Percentiles rank a stretch among this genome's conserved stretches.
These are phyloP conservation scores for Lonchura striata DNA, from an alignment of 2,113 vertebrate species.

Conservation along the genomic window DNA sequence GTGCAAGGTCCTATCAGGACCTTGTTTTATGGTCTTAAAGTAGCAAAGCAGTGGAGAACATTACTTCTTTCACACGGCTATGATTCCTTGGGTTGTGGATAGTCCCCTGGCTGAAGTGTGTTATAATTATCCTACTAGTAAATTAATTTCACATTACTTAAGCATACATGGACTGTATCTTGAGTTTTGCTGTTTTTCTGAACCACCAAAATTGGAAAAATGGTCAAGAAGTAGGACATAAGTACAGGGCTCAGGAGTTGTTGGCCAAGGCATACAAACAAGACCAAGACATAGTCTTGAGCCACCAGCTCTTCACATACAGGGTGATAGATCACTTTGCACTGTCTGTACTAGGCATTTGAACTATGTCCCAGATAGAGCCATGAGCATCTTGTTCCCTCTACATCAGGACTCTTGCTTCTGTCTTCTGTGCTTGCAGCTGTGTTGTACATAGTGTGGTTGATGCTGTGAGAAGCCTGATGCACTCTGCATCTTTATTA, in stretches of 20 bases:
- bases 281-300: not conserved
- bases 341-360: not conserved
- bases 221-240: not conserved
- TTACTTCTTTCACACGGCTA: not conserved
- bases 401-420: not conserved
- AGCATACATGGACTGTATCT: not conserved
- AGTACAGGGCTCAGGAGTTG: not conserved
- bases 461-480: not conserved
- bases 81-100: not conserved
- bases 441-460: accelerated
- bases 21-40: not conserved
- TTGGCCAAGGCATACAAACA: not conserved
- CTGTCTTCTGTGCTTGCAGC: not conserved
- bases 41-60: not conserved
- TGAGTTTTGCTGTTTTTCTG: not conserved
- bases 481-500: not conserved
- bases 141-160: not conserved
- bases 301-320: not conserved
- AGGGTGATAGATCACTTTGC: not conserved
- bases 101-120: not conserved
- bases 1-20: not conserved
- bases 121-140: not conserved
- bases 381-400: not conserved
- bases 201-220: not conserved
- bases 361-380: not conserved